Conservation (phyloP, 2,888 invertebrate genomes). For the Perithous albicinctus region DNA sequence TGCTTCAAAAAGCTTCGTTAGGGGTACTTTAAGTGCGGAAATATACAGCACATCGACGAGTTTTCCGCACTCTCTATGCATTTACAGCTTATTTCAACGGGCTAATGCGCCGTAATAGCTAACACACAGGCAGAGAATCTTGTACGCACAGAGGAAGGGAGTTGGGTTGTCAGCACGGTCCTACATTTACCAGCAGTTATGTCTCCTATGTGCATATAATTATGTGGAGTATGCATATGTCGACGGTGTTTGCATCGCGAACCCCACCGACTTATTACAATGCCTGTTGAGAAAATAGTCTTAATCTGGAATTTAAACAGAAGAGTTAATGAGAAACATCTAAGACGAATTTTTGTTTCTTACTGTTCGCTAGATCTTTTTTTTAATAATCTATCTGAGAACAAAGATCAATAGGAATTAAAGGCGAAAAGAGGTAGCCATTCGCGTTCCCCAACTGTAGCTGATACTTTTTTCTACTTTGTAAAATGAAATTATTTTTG, state of each 20-base stretch:
- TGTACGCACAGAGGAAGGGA: slow-evolving; percentile 49
- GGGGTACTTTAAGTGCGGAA: too few species aligned
- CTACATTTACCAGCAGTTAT: slow-evolving; percentile 21
- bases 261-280: not conserved
- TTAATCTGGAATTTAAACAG: not conserved
- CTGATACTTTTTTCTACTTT: too few species aligned
- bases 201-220: not conserved
- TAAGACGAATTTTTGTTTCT: not conserved
- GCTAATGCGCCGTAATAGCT: slow-evolving; percentile 65
- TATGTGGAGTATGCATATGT: not conserved
- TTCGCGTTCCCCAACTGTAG: too few species aligned
- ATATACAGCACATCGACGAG: slow-evolving; percentile 33
- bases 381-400: too few species aligned
- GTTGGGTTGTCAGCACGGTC: slow-evolving; percentile 58
- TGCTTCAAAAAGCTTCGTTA: too few species aligned
- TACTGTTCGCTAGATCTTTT: not conserved
- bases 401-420: too few species aligned
- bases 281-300: not conserved
- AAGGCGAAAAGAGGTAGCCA: too few species aligned
- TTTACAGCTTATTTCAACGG: slow-evolving; percentile 58
- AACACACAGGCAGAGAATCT: slow-evolving; percentile 3
- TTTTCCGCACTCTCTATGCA: slow-evolving; percentile 42
- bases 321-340: not conserved
- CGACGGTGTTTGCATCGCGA: not conserved
- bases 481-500: too few species aligned